A percentile compares a stretch with the other conserved stretches of the same genome.
These are phyloP conservation scores for Leuciscus idus DNA, from an alignment of 2,113 vertebrate species.

Conservation along the genomic window DNA sequence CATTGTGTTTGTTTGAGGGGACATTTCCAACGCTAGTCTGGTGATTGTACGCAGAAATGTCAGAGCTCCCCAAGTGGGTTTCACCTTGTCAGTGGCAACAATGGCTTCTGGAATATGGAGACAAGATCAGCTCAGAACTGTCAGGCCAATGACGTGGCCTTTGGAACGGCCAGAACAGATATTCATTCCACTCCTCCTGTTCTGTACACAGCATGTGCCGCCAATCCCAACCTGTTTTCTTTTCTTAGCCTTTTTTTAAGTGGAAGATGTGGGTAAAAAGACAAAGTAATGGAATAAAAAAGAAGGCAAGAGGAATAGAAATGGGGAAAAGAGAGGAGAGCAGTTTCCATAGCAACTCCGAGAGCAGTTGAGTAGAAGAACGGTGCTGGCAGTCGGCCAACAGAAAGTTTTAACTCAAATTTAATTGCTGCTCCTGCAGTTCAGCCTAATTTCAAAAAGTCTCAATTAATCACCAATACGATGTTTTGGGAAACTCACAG, in stretches of 20 bases:
- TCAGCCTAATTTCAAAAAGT: constrained; percentile 28
- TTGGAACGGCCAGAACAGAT: background rate
- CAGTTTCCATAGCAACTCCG: constrained; percentile 64
- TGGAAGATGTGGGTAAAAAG: background rate
- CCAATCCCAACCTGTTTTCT: background rate
- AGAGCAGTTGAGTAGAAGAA: constrained; percentile 42
- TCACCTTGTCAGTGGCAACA: constrained; percentile 38
- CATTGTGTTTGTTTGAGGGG: constrained; percentile 37
- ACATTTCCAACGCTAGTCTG: constrained; percentile 38
- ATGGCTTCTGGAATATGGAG: constrained; percentile 13
- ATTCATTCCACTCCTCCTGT: constrained; percentile 11
- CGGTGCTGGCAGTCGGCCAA: constrained; percentile 33
- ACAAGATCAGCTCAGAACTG: constrained; percentile 18
- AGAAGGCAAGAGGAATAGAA: background rate
- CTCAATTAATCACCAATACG: constrained; percentile 30
- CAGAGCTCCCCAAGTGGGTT: constrained; percentile 33
- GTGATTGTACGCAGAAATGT: constrained; percentile 53
- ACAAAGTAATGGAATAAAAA: constrained; percentile 8
- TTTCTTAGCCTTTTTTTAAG: constrained; percentile 4
- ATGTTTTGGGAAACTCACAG: constrained; percentile 47
- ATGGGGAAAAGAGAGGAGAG: constrained; percentile 40
- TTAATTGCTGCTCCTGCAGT: constrained; percentile 46
- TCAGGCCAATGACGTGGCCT: constrained; percentile 27
- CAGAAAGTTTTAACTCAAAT: constrained; percentile 50
- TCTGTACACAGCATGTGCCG: background rate